Evolutionary conservation across 2,888 invertebrate genomes (phyloP).

Genomic region (Augochlorella aurata): DNA sequence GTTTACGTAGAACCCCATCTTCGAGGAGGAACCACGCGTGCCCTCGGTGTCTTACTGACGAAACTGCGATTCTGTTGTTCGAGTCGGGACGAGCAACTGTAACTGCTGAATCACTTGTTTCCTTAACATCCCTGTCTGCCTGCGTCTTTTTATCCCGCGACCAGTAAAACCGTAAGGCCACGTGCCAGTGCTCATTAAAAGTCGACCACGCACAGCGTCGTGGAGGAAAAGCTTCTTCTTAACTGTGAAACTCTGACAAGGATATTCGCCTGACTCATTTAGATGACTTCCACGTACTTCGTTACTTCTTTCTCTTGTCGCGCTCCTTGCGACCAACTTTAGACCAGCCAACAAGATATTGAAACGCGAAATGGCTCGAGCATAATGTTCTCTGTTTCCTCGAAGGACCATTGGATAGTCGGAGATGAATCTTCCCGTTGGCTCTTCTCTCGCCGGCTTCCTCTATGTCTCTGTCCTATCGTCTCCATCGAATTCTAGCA

Average conservation of each 20-base stretch:
- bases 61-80: neutral
- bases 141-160: conserved; percentile 35
- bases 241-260: neutral
- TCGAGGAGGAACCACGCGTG: neutral
- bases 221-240: neutral
- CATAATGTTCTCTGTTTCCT: conserved; percentile 19
- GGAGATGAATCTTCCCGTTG: neutral
- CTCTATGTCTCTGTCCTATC: neutral
- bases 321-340: conserved; percentile 19
- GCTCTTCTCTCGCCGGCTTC: neutral
- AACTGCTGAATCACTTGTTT: neutral
- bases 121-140: conserved; percentile 29
- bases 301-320: neutral
- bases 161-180: conserved; percentile 32
- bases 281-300: conserved; percentile 37
- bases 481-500: neutral
- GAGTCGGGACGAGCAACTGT: neutral
- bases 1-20: conserved; percentile 19
- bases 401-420: conserved; percentile 50
- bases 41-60: neutral
- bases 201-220: neutral
- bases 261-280: conserved; percentile 26
- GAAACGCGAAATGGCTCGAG: conserved; percentile 20
- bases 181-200: conserved; percentile 46
- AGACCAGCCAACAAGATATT: conserved; percentile 20